phyloP scores from a whole-genome alignment of 2,113 vertebrate genomes.

The Zapus hudsonius region DNA sequence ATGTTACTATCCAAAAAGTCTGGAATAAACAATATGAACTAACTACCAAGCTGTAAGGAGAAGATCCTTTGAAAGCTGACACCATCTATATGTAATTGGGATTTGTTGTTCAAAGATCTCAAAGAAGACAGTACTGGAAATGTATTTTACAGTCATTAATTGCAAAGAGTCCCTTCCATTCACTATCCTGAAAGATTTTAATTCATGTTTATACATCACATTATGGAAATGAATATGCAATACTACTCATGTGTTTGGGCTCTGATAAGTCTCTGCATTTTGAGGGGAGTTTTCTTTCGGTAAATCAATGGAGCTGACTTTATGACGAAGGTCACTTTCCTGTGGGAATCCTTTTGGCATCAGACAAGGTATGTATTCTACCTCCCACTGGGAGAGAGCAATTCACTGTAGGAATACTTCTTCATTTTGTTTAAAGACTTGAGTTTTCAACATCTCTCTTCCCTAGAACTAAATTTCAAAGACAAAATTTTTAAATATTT shows the following conservation, averaged over 20 bases:
- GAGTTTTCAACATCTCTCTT: neutral
- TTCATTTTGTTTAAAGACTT: neutral
- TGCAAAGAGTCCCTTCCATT: neutral
- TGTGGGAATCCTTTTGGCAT: neutral
- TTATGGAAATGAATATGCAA: neutral
- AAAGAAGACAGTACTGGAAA: neutral
- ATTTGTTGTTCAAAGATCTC: conserved; percentile 6
- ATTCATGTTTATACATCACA: neutral
- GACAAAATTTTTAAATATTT: no score
- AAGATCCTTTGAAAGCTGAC: neutral
- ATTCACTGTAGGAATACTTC: neutral
- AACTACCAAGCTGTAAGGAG: neutral
- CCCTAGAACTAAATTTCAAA: neutral
- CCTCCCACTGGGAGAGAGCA: neutral
- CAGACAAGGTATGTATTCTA: neutral
- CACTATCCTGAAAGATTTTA: neutral
- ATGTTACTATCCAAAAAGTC: neutral
- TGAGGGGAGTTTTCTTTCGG: neutral
- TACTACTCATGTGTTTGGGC: neutral
- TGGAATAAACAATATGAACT: neutral
- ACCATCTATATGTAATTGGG: neutral
- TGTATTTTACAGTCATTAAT: neutral
- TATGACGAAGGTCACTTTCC: neutral
- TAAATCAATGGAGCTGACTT: neutral
- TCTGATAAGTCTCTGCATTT: neutral